Percentiles rank a stretch among this genome's conserved stretches.
Evolutionary conservation across 2,888 invertebrate species (phyloP).

Genomic region (Epistrophe grossulariae): DNA sequence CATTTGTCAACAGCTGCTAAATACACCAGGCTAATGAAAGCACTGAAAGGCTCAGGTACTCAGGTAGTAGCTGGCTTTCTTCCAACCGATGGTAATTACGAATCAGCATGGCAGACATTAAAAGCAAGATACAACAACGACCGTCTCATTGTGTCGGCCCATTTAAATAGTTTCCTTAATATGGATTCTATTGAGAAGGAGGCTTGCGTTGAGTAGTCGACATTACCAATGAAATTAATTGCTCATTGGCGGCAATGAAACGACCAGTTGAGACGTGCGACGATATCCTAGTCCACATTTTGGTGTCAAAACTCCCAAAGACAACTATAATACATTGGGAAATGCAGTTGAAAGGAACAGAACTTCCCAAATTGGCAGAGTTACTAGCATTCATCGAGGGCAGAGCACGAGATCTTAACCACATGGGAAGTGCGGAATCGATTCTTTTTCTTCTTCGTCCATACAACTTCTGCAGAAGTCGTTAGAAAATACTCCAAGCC

Average conservation of each 20-base stretch:
- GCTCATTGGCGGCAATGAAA: neutral
- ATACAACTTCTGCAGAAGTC: too few relatives aligned
- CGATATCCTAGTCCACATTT: conserved; percentile 1
- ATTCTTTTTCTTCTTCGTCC: too few relatives aligned
- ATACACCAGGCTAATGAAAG: conserved; percentile 41
- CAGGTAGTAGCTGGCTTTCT: conserved; percentile 50
- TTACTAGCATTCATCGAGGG: conserved; percentile 43
- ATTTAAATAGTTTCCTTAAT: conserved; percentile 17
- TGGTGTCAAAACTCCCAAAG: neutral
- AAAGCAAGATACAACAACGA: conserved; percentile 31
- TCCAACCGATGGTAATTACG: conserved; percentile 31
- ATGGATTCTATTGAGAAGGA: too few relatives aligned
- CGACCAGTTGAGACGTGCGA: neutral
- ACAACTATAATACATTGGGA: conserved; percentile 39
- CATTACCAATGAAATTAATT: neutral
- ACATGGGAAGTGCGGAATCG: conserved; percentile 31
- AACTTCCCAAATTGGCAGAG: conserved; percentile 21
- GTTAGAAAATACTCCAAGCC: too few relatives aligned
- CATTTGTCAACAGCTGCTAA: conserved; percentile 37
- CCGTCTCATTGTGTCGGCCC: conserved; percentile 36
- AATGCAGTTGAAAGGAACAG: conserved; percentile 28
- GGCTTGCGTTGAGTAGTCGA: neutral
- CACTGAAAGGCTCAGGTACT: conserved; percentile 37
- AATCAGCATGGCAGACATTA: conserved; percentile 41
- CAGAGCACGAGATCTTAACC: conserved; percentile 38